phyloP scores from a whole-genome alignment of 2,888 invertebrate genomes.

The Sturmia bella region DNA sequence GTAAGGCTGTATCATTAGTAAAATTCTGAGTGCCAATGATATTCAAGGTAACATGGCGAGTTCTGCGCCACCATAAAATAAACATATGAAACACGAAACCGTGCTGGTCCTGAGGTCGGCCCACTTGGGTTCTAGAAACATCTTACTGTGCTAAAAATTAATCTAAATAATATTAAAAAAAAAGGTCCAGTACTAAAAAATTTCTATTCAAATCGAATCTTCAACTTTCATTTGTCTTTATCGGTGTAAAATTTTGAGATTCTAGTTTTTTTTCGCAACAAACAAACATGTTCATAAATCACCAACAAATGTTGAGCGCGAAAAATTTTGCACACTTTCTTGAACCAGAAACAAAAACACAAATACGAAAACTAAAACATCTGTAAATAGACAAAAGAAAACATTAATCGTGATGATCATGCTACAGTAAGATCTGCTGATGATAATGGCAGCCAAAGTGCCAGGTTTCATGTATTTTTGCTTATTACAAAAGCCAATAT shows the following conservation, averaged over 20 bases:
- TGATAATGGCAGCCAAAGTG: constrained; percentile 23
- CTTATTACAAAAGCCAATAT: constrained; percentile 21
- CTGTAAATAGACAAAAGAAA: constrained; percentile 18
- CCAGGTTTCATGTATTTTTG: constrained; percentile 23
- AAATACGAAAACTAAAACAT: not conserved
- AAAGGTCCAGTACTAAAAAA: no score
- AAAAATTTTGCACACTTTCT: constrained; percentile 67
- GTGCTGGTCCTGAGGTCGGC: no score
- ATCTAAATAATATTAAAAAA: no score
- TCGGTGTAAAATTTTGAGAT: constrained; percentile 20
- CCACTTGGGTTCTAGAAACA: no score
- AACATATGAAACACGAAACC: no score
- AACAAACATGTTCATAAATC: constrained; percentile 58
- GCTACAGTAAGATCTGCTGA: constrained; percentile 36
- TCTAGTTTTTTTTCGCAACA: not conserved
- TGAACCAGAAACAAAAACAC: constrained; percentile 35
- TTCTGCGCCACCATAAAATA: no score
- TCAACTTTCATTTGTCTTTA: no score
- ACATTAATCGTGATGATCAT: constrained; percentile 59
- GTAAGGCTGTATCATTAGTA: no score
- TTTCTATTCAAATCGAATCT: no score
- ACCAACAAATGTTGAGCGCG: constrained; percentile 55
- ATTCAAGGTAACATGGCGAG: no score
- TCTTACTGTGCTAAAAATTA: no score
- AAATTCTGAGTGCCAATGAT: no score